Percentiles rank a stretch among this genome's conserved stretches.
These are phyloP conservation scores for Pogonognathellus flavescens DNA, from an alignment of 1,140 invertebrate species.

Conservation along the genomic window DNA sequence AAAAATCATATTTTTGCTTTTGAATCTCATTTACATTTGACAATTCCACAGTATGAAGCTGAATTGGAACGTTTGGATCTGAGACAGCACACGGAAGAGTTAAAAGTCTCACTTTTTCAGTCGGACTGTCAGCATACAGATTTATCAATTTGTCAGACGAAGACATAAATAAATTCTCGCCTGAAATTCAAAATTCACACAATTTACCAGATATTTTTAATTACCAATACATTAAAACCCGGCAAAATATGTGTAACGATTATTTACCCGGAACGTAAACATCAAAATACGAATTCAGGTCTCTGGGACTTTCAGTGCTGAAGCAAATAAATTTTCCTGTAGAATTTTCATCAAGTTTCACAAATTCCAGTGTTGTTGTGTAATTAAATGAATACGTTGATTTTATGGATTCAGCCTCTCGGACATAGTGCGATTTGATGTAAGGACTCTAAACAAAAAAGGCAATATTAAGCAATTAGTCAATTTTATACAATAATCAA, in stretches of 20 bases:
- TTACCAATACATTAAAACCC: neutral
- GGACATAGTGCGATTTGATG: constrained; percentile 40
- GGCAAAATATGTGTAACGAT: neutral
- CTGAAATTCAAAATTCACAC: constrained; percentile 2
- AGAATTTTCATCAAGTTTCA: constrained; percentile 52
- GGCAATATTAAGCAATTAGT: neutral
- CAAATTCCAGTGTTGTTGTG: constrained; percentile 52
- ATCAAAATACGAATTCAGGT: constrained; percentile 52
- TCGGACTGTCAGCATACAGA: constrained; percentile 44
- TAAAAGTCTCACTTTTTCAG: constrained; percentile 16
- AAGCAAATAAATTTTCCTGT: constrained; percentile 57
- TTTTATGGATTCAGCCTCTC: constrained; percentile 50
- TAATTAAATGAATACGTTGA: constrained; percentile 49
- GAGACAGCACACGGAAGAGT: constrained; percentile 53
- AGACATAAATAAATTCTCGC: constrained; percentile 48
- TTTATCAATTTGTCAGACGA: constrained; percentile 48
- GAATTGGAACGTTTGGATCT: constrained; percentile 35
- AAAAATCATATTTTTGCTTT: neutral
- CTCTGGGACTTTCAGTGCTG: constrained; percentile 43
- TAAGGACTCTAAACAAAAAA: neutral
- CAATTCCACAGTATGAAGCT: constrained; percentile 33
- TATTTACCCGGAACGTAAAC: constrained; percentile 53
- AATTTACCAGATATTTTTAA: neutral
- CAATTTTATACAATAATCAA: neutral
- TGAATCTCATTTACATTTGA: constrained; percentile 14